Evolutionary conservation across 2,797 vertebrate species (phyloP), one percentile per base, ranked within the genome.

Genomic region (Euphonia xanthogaster): DNA sequence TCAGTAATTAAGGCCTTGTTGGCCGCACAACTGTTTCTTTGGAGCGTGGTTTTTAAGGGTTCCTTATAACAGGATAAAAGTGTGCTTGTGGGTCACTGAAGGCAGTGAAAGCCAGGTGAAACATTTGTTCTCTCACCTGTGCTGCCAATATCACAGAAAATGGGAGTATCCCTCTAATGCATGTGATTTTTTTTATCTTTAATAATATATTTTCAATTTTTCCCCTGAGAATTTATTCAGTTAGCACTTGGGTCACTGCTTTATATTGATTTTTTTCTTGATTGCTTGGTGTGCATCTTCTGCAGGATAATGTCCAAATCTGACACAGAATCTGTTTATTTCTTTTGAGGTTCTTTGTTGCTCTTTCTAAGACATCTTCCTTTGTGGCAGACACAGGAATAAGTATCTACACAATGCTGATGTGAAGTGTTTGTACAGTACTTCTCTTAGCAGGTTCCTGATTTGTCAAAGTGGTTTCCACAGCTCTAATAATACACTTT

Each of bases 401-500:
- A 77, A 77, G 65, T 85, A 68, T 90, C 68, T 93, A 42, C 31
- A 74, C 75, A 86, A 35, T 30, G 42, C 78, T 77, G 81, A 91
- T 95, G 51, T 48, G 77, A 94, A 93, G 71, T 76, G 71, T 73
- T 86, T 40, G 22, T 74, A 61, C 53, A 65, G 68, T 85, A 50
- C 75, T 82, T 85, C 5, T 23, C 89, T 77, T 94, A 80, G 85
- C 78, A 80, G 77, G 72, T 63, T 88, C 61, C 39, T 6, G 45
- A 47, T 82, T 71, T 0, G 1, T 86, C 72, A 74, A 65, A 51
- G 78, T 67, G 65, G 13, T 53, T 95, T 91, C 72, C 68, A 65
- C 85, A 93, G 68, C 79, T 96, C 88, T 57, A 78, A 71, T 94
- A 91, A 83, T 76, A 80, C 48, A 30, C 67, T 91, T 76, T 55